phyloP scores from a whole-genome alignment of 2,113 vertebrate genomes.

The Herpailurus yagouaroundi region DNA sequence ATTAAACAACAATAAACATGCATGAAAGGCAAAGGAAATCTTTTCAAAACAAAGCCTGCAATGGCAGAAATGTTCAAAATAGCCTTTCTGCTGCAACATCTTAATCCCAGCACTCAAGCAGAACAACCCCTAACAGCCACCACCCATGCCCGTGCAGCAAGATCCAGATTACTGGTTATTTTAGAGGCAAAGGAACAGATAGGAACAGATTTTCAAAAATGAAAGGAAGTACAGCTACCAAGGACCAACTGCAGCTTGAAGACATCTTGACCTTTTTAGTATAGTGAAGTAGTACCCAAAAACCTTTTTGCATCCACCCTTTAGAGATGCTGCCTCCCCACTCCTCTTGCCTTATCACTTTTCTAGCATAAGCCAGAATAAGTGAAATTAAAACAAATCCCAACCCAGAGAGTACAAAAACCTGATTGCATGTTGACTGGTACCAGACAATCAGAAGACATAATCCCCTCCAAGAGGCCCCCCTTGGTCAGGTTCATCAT shows the following conservation, averaged over 20 bases:
- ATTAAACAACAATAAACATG: conserved; percentile 39
- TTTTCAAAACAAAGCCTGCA: conserved; percentile 41
- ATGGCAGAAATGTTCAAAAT: neutral
- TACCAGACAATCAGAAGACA: conserved; percentile 21
- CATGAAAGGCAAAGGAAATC: conserved; percentile 54
- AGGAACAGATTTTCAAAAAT: neutral
- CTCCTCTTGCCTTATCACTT: neutral
- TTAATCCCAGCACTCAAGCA: neutral
- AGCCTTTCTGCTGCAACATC: conserved; percentile 20
- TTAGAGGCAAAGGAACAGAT: conserved; percentile 37
- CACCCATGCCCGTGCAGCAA: neutral
- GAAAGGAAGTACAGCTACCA: neutral
- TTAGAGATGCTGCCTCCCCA: neutral
- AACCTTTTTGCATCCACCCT: conserved; percentile 15
- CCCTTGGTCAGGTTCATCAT: conserved; percentile 9
- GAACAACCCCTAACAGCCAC: neutral
- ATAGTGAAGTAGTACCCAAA: neutral
- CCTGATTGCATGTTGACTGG: neutral
- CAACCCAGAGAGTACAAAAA: neutral
- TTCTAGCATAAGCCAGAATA: conserved; percentile 26
- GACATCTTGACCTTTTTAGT: conserved; percentile 16
- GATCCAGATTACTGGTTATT: conserved; percentile 12
- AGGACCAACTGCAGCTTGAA: neutral
- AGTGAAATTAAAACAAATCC: conserved; percentile 37
- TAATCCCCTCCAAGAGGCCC: neutral